Evolutionary conservation across 2,888 invertebrate species (phyloP).

Genomic region (Cylindroiulus punctatus): DNA sequence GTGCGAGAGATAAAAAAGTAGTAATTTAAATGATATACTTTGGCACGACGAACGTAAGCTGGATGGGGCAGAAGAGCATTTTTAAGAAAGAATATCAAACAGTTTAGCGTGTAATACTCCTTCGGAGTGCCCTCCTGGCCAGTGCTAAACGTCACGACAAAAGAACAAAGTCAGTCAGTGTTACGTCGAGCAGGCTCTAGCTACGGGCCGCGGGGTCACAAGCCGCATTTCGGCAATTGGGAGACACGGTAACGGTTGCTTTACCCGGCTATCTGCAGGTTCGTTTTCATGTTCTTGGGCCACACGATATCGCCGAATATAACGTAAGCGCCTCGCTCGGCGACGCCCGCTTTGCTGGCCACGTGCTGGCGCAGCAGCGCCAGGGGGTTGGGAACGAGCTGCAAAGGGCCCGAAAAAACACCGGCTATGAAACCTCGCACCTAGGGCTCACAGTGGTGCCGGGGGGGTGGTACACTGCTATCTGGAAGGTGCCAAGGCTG

Average conservation of each 20-base stretch:
- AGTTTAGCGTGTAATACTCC: conserved; percentile 22
- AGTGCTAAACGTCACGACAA: conserved; percentile 23
- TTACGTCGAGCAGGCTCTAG: conserved; percentile 4
- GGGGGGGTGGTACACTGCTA: neutral
- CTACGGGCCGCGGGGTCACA: too few species aligned
- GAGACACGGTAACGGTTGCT: neutral
- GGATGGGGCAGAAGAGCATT: conserved; percentile 32
- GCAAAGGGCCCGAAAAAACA: conserved; percentile 19
- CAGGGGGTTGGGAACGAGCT: conserved; percentile 15
- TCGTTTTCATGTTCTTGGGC: conserved; percentile 24
- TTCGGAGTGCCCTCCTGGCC: conserved; percentile 21
- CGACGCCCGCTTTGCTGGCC: neutral
- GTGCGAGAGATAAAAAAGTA: neutral
- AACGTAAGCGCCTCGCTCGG: neutral
- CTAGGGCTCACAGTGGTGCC: neutral
- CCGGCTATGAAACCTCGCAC: neutral
- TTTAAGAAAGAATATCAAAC: conserved; percentile 25
- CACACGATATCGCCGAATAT: neutral
- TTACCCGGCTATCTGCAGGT: conserved; percentile 5
- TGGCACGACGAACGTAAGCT: conserved; percentile 8
- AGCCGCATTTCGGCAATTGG: too few species aligned
- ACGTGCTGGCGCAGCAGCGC: neutral
- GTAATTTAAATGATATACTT: conserved; percentile 19
- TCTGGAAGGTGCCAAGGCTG: neutral
- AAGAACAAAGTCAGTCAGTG: conserved; percentile 30